Evolutionary conservation across 2,113 vertebrate genomes (phyloP).

Genomic region (Anthoscopus minutus): DNA sequence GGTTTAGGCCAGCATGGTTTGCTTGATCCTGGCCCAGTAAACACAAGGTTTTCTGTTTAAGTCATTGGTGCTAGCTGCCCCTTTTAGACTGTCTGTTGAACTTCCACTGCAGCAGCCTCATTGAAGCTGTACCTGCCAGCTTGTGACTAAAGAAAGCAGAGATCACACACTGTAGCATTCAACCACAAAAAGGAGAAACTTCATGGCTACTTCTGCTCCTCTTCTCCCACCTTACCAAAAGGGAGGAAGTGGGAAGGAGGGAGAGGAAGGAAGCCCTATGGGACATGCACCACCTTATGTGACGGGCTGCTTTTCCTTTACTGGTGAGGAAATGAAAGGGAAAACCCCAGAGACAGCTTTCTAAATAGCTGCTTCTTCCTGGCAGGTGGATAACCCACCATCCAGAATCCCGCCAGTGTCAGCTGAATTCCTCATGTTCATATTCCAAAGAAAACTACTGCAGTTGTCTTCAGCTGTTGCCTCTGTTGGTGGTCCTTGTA

Average conservation of each 20-base stretch:
- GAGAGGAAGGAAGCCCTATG: not conserved
- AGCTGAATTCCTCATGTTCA: not conserved
- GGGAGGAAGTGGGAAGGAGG: not conserved
- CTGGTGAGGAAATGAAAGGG: not conserved
- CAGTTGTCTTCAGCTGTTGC: conserved; percentile 5
- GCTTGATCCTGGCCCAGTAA: conserved; percentile 25
- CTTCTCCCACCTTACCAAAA: not conserved
- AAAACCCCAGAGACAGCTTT: not conserved
- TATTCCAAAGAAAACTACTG: not conserved
- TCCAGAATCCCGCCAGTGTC: not conserved
- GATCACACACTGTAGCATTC: not conserved
- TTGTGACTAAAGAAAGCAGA: not conserved
- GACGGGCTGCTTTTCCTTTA: not conserved
- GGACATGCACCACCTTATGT: not conserved
- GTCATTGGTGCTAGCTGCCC: not conserved
- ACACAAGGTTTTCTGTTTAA: conserved; percentile 24
- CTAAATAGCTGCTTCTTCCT: not conserved
- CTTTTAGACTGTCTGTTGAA: not conserved
- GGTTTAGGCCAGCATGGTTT: not conserved
- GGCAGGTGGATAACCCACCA: not conserved
- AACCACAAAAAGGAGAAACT: not conserved
- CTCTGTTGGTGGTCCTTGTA: not conserved
- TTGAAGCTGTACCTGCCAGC: conserved; percentile 13
- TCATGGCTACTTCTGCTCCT: not conserved
- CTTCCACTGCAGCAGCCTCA: not conserved